phyloP scores from a whole-genome alignment of 2,113 vertebrate genomes.

The Cyprinodon variegatus region DNA sequence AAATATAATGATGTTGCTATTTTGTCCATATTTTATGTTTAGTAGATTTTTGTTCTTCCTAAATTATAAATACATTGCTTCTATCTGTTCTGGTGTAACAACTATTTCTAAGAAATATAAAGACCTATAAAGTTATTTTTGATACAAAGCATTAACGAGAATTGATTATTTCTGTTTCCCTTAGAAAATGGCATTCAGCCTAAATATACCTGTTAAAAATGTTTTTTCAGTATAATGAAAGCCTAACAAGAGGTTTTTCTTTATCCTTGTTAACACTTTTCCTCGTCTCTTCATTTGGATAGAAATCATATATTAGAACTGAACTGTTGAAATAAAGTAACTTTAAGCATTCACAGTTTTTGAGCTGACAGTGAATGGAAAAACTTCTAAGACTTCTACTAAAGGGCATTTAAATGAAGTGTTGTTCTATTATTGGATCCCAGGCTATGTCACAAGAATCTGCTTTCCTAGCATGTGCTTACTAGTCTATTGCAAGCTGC shows the following conservation, averaged over 20 bases:
- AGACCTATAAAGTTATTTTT: not conserved
- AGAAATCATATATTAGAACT: not conserved
- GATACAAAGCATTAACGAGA: not conserved
- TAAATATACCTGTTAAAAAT: too few species aligned
- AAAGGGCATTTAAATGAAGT: conserved; percentile 49
- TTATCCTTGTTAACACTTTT: not conserved
- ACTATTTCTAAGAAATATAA: too few species aligned
- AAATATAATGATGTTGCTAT: not conserved
- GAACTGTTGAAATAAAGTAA: not conserved
- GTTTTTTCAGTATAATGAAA: not conserved
- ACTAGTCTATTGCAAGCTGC: conserved; percentile 70
- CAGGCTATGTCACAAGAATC: conserved; percentile 84
- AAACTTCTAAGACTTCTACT: conserved; percentile 54
- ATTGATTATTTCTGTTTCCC: too few species aligned
- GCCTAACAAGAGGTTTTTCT: not conserved
- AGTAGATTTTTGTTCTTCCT: too few species aligned
- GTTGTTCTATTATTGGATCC: conserved; percentile 87
- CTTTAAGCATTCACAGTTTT: conserved; percentile 30
- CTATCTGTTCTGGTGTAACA: too few species aligned
- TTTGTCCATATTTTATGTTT: too few species aligned
- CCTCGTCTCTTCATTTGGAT: not conserved
- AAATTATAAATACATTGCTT: too few species aligned
- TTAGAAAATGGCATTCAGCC: not conserved
- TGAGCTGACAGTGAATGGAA: not conserved
- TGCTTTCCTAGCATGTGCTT: conserved; percentile 46